Evolutionary conservation across 2,113 vertebrate species (phyloP).

Genomic region (Zosterops japonicus): DNA sequence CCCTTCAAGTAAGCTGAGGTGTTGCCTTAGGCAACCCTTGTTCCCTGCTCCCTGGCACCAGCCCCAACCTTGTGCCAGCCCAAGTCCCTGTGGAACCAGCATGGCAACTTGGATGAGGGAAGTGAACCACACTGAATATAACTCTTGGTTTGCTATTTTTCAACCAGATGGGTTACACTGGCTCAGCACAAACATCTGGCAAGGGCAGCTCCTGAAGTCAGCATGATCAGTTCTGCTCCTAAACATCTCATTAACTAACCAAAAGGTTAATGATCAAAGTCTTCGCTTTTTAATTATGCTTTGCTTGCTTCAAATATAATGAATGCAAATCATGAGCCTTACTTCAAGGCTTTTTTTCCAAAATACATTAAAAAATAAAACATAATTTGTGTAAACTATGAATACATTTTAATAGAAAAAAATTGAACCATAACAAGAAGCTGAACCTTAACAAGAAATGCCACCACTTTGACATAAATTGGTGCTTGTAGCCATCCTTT

Average conservation of each 20-base stretch:
- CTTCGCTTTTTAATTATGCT: neutral
- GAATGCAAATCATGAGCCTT: neutral
- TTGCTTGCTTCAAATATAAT: neutral
- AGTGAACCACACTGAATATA: neutral
- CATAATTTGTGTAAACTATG: neutral
- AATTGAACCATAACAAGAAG: neutral
- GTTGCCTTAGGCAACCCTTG: rapidly evolving
- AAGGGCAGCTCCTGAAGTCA: neutral
- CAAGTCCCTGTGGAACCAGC: neutral
- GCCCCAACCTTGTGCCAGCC: neutral
- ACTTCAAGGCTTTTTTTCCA: neutral
- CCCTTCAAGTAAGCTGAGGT: neutral
- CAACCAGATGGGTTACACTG: neutral
- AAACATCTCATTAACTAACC: neutral
- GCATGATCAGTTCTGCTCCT: neutral
- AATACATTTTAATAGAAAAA: neutral
- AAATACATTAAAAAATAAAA: neutral
- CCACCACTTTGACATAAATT: neutral
- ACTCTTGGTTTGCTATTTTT: neutral
- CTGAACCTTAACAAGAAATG: neutral
- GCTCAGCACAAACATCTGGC: neutral
- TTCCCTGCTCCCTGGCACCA: neutral
- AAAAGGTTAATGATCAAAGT: neutral
- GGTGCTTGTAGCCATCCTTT: neutral
- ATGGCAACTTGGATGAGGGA: neutral